Evolutionary conservation across 2,797 vertebrate species (phyloP).

Genomic region (Heterohyrax brucei): DNA sequence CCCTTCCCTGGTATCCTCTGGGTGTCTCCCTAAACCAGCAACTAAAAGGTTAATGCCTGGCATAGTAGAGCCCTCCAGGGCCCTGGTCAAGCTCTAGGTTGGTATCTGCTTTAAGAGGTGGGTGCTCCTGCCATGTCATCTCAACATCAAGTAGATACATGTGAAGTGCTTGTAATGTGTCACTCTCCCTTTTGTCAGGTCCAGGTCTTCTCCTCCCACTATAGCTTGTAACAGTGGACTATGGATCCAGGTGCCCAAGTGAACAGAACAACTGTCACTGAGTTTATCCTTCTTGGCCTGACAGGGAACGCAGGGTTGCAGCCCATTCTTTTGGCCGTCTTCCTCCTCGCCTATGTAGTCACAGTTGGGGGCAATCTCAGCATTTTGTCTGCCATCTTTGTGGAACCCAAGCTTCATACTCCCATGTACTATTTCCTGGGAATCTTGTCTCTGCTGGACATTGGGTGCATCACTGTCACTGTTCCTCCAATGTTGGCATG

Average conservation of each 20-base stretch:
- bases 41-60: neutral
- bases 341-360: constrained; percentile 56
- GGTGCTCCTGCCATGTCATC: no score
- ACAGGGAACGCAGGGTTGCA: constrained; percentile 42
- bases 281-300: constrained; percentile 73
- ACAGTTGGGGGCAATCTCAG: constrained; percentile 65
- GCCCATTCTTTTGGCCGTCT: constrained; percentile 10
- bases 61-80: neutral
- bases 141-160: neutral
- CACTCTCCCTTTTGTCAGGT: neutral
- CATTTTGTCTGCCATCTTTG: constrained; percentile 61
- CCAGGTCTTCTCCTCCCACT: neutral
- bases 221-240: neutral
- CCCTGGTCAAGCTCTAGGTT: neutral
- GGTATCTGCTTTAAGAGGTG: neutral
- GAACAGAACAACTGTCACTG: constrained; percentile 62
- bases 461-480: neutral
- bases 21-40: neutral
- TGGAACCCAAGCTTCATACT: constrained; percentile 45
- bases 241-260: constrained; percentile 37
- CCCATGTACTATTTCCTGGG: constrained; percentile 65
- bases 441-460: constrained; percentile 53
- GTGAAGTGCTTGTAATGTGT: neutral
- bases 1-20: neutral
- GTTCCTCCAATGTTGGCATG: neutral